Base-by-base conservation (phyloP, 2,888 invertebrate species). In the Phengaris arion region DNA sequence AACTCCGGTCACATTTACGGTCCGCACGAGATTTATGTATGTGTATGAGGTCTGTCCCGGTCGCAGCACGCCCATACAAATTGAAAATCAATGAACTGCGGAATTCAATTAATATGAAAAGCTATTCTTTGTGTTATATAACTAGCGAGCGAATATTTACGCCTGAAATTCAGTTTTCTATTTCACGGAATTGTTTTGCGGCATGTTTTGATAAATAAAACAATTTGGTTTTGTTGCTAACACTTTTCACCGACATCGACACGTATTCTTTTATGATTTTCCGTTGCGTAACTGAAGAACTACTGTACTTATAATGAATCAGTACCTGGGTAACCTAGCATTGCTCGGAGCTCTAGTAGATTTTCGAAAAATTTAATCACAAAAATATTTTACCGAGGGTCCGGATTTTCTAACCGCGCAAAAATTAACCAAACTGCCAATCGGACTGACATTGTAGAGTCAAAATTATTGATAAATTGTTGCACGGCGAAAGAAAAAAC, bases 51-150 rank as follows among this genome's bases (percentile, higher is more conserved):
- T 81, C 80, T 78, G 84, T 82, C 83, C 85, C 83, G 79, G 78
- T 80, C 81, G 82, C 82, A 84, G 85, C 84, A 84, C 84, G 86
- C 83, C 83, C 84, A 85, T 87, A 86, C 89, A 90, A 91, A 92
- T 91, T 90, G 91, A 92, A 92, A 92, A 91, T 90, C 91, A 92
- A 91, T 91, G 89, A 90, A 90, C 89, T 88, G 82, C 83, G 85
- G 85, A 85, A 89, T 87, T 86, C 87, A 87, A 89, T 90, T 89
- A 89, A 86, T 88, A 89, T 89, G 85, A 88, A 89, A 87, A 86
- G 85, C 89, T 86, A 89, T 90, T 89, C 87, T 89, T 86, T 84
- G 83, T 83, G 82, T 83, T 81, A 80, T 64, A 72, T 12, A 72
- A 54, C 72, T 70, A 70, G 70, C 13, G 22, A 45, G 13, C 68